A percentile compares a stretch with the other conserved stretches of the same genome.
Evolutionary conservation across 1,140 invertebrate species (phyloP).

Genomic region (Streblospio benedicti): DNA sequence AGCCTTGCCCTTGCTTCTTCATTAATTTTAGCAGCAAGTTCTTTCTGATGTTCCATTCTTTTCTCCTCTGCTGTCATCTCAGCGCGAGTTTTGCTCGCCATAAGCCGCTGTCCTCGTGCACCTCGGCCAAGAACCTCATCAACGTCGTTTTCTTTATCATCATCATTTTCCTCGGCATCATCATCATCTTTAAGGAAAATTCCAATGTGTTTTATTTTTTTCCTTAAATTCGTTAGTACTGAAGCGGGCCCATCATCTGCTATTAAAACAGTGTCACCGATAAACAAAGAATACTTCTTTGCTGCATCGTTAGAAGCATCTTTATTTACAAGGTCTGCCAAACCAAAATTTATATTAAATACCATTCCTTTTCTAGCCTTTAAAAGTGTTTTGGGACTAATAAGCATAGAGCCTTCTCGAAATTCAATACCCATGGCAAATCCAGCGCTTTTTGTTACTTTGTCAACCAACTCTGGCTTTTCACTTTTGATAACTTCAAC

Average conservation of each 20-base stretch:
- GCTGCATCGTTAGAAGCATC: constrained; percentile 69
- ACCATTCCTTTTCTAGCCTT: constrained; percentile 87
- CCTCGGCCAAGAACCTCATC: constrained; percentile 70
- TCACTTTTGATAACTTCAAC: constrained; percentile 76
- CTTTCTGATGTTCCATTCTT: constrained; percentile 90
- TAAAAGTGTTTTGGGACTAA: constrained; percentile 77
- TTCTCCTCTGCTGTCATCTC: constrained; percentile 96
- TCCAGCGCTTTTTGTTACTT: constrained; percentile 86
- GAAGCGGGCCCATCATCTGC: constrained; percentile 76
- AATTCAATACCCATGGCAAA: constrained; percentile 98
- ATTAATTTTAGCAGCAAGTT: constrained; percentile 82
- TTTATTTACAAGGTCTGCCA: constrained; percentile 77
- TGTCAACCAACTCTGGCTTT: constrained; percentile 75
- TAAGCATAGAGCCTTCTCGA: constrained; percentile 82
- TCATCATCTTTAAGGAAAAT: constrained; percentile 82
- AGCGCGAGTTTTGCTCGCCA: constrained; percentile 88
- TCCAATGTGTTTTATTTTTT: constrained; percentile 87
- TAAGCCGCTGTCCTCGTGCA: constrained; percentile 82
- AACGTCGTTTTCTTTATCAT: constrained; percentile 59
- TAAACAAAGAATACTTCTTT: constrained; percentile 87
- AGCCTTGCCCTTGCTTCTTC: constrained; percentile 83
- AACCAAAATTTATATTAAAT: constrained; percentile 90
- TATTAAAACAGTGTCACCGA: constrained; percentile 93
- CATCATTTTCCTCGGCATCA: constrained; percentile 59
- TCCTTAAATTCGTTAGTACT: constrained; percentile 76